These are phyloP conservation scores for Diabrotica virgifera DNA, from an alignment of 1,140 invertebrate species.

Conservation along the genomic window DNA sequence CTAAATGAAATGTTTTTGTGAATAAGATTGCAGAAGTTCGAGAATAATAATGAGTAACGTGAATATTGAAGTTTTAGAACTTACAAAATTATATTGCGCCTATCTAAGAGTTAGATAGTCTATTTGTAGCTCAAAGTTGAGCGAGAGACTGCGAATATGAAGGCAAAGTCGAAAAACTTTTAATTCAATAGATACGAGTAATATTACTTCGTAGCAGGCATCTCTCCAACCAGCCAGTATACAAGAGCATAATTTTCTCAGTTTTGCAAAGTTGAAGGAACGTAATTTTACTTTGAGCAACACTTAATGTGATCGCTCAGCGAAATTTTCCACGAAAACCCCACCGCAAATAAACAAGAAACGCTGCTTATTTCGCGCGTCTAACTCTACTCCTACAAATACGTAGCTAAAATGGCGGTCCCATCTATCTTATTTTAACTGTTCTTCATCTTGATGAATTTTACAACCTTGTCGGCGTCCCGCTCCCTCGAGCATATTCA, in stretches of 20 bases:
- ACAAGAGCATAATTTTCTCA: conserved; percentile 40
- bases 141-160: conserved; percentile 8
- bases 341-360: conserved; percentile 18
- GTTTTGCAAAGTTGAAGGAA: conserved; percentile 42
- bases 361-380: conserved; percentile 21
- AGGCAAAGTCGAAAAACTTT: conserved; percentile 13
- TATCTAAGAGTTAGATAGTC: no score
- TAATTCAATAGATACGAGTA: conserved; percentile 12
- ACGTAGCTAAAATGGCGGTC: conserved; percentile 43
- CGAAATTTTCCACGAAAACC: conserved; percentile 15
- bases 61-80: no score
- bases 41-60: no score
- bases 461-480: conserved; percentile 5
- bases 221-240: conserved; percentile 14
- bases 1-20: no score
- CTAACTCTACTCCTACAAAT: conserved; percentile 38
- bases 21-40: no score
- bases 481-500: conserved; percentile 2
- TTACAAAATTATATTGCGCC: no score
- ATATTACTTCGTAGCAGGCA: conserved; percentile 11
- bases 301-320: conserved; percentile 32
- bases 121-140: no score
- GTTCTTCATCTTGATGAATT: conserved; percentile 39
- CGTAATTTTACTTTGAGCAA: conserved; percentile 46
- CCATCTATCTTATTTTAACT: conserved; percentile 47